These are phyloP conservation scores for Orcinus orca DNA, from an alignment of 2,113 vertebrate genomes.

Conservation along the genomic window DNA sequence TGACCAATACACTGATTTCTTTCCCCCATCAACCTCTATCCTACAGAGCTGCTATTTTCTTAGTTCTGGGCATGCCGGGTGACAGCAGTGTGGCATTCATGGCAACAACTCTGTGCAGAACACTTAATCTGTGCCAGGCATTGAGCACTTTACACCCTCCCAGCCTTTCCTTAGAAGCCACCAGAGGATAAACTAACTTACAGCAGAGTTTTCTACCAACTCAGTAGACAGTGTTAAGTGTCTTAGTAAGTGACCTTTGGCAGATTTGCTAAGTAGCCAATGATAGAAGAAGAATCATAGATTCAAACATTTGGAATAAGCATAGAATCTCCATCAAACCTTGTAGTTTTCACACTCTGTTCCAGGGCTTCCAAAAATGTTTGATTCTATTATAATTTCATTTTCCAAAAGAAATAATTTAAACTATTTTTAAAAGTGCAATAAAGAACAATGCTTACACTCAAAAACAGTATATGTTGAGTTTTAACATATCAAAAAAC, in stretches of 20 bases:
- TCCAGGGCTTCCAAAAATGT: background rate
- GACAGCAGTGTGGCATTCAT: background rate
- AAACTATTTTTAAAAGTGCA: background rate
- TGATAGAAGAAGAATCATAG: background rate
- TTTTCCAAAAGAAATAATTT: background rate
- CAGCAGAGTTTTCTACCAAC: background rate
- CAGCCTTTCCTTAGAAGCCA: background rate
- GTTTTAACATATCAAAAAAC: background rate
- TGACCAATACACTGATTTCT: background rate
- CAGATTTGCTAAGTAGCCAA: background rate
- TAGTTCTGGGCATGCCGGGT: background rate
- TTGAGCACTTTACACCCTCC: background rate
- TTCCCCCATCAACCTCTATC: background rate
- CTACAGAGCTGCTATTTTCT: background rate
- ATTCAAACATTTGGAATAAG: background rate
- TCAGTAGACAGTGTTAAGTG: background rate
- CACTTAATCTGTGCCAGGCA: background rate
- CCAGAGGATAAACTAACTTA: background rate
- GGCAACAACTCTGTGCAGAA: background rate
- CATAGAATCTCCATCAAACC: background rate
- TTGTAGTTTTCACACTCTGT: background rate
- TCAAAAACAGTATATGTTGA: background rate
- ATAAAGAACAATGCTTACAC: background rate
- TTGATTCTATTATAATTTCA: background rate
- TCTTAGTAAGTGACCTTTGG: background rate